Percentiles rank a stretch among this genome's conserved stretches.
Conservation (phyloP, 2,888 invertebrate genomes). For the Erpobdella octoculata region DNA sequence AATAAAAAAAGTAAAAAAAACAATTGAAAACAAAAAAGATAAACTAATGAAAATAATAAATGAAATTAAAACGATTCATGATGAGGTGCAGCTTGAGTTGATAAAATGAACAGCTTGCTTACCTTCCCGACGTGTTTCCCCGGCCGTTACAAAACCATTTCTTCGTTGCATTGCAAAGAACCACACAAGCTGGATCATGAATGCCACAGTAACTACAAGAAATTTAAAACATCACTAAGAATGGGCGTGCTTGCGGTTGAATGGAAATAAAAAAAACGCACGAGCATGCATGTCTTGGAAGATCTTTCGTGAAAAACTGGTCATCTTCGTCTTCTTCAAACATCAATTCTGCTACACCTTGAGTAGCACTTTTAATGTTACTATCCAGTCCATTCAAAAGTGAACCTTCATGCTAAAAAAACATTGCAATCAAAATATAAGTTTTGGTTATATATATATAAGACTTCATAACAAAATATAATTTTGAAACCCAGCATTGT, state of each 20-base stretch:
- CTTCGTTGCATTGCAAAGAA: slow-evolving; percentile 94
- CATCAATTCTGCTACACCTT: slow-evolving; percentile 64
- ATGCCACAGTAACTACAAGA: slow-evolving; percentile 85
- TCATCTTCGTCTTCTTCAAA: slow-evolving; percentile 90
- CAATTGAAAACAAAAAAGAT: no score
- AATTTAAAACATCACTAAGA: background rate
- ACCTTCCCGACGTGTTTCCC: slow-evolving; percentile 83
- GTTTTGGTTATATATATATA: slow-evolving; percentile 44
- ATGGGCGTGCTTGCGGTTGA: background rate
- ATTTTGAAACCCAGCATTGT: no score
- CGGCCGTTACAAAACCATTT: slow-evolving; percentile 99
- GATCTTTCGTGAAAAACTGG: slow-evolving; percentile 71
- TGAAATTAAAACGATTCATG: no score
- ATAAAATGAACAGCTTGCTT: no score
- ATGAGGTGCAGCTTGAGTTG: no score
- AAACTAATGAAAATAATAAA: no score
- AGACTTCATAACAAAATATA: no score
- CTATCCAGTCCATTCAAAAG: slow-evolving; percentile 51
- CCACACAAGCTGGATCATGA: slow-evolving; percentile 91
- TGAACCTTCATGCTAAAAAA: no score
- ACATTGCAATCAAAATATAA: slow-evolving; percentile 33
- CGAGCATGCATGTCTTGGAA: slow-evolving; percentile 86
- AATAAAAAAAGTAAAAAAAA: no score
- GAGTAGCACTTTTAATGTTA: slow-evolving; percentile 60
- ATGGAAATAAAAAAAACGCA: slow-evolving; percentile 40